Percentiles rank a stretch among this genome's conserved stretches.
These are phyloP conservation scores for Drosophila saltans DNA, from an alignment of 1,140 invertebrate genomes.

Conservation along the genomic window DNA sequence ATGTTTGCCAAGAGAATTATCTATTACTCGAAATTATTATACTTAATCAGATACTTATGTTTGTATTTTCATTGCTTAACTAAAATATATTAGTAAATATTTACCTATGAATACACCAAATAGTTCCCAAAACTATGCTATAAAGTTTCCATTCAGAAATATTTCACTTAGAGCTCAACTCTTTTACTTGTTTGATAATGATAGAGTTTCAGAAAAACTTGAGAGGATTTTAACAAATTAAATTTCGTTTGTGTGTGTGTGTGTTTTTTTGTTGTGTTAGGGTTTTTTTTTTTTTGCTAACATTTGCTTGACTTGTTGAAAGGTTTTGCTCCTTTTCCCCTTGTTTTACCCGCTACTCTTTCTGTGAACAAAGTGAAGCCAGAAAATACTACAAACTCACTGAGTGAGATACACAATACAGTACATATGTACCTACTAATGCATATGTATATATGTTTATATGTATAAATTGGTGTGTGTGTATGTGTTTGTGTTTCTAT, in stretches of 20 bases:
- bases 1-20: too few species aligned
- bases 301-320: slow-evolving; percentile 12
- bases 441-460: slow-evolving; percentile 1
- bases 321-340: neutral
- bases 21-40: too few species aligned
- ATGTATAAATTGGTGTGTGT: neutral
- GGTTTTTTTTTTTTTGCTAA: neutral
- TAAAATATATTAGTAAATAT: too few species aligned
- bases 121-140: neutral
- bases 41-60: too few species aligned
- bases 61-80: too few species aligned
- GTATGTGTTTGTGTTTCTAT: slow-evolving; percentile 7
- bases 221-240: slow-evolving; percentile 13
- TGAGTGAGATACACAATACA: slow-evolving; percentile 10
- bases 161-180: neutral
- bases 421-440: slow-evolving; percentile 23
- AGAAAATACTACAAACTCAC: slow-evolving; percentile 8
- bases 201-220: neutral
- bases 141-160: neutral
- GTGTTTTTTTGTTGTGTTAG: neutral
- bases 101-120: too few species aligned
- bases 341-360: neutral
- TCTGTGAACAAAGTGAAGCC: slow-evolving; percentile 2
- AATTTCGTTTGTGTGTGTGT: slow-evolving; percentile 4
- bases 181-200: neutral